Conservation (phyloP, 92 coral and sea anemone species). For the Porites evermanni region DNA sequence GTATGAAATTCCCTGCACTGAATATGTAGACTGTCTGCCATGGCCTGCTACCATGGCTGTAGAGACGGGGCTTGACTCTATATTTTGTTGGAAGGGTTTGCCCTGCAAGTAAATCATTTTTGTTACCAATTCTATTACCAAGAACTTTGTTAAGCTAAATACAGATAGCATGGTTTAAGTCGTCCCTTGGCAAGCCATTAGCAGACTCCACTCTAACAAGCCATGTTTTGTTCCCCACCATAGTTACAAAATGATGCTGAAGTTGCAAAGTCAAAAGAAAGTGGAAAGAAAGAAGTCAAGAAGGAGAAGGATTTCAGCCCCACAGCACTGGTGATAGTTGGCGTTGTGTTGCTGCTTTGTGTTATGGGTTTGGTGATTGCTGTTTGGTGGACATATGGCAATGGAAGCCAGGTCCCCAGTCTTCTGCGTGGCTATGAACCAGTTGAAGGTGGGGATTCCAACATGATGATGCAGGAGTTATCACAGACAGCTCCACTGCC, state of each 20-base stretch:
- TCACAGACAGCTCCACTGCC: conserved; percentile 10
- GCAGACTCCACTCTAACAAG: background rate
- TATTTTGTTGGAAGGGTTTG: no score
- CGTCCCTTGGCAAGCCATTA: no score
- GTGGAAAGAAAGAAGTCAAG: background rate
- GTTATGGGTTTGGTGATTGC: conserved; percentile 19
- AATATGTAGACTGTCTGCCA: no score
- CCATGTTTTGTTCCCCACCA: background rate
- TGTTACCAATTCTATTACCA: no score
- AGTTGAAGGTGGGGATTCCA: background rate
- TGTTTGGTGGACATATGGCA: conserved; percentile 45
- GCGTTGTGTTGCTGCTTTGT: conserved; percentile 18
- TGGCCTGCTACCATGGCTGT: no score
- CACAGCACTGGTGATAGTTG: conserved; percentile 4
- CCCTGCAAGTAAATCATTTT: no score
- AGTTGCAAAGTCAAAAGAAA: background rate
- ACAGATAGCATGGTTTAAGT: no score
- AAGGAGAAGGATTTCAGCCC: conserved; percentile 6
- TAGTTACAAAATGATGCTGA: conserved; percentile 33
- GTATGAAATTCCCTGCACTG: no score
- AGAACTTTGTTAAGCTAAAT: no score
- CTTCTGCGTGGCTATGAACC: conserved; percentile 43
- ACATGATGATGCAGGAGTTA: conserved; percentile 10
- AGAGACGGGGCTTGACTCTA: no score
- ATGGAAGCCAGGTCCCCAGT: conserved; percentile 24